Percentiles rank a stretch among this genome's conserved stretches.
Conservation (phyloP, 2,797 vertebrate genomes). For the Lerista edwardsae region DNA sequence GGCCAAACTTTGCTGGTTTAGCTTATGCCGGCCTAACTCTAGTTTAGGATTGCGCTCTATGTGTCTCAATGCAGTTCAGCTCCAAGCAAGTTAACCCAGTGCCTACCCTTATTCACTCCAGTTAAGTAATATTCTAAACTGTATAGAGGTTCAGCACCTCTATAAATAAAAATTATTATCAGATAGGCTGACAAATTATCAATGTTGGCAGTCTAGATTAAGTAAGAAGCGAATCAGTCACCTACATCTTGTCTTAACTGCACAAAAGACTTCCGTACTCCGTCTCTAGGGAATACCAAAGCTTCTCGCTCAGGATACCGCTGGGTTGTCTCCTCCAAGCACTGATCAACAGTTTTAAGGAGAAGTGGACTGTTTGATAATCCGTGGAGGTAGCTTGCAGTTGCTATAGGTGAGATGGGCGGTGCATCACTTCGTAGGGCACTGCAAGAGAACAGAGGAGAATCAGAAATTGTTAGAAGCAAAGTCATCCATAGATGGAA, state of each 20-base stretch:
- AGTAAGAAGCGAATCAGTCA: rapidly evolving
- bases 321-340: conserved; percentile 74
- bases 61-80: no score
- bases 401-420: conserved; percentile 70
- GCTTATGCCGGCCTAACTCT: no score
- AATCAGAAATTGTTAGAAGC: background rate
- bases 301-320: conserved; percentile 83
- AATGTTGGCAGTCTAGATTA: rapidly evolving
- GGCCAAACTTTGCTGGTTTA: no score
- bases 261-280: conserved; percentile 83
- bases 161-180: background rate
- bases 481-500: background rate
- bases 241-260: conserved; percentile 86
- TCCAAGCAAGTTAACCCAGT: background rate
- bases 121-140: background rate
- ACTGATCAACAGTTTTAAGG: conserved; percentile 77
- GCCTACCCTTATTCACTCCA: background rate
- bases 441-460: conserved; percentile 71
- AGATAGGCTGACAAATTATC: background rate
- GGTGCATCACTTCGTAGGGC: conserved; percentile 68
- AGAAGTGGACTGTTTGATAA: conserved; percentile 65
- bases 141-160: background rate
- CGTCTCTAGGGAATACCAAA: conserved; percentile 78
- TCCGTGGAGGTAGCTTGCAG: conserved; percentile 86
- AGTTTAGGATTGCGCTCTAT: no score